Evolutionary conservation across 1,140 invertebrate genomes (phyloP).

Genomic region (Diorhabda carinulata): DNA sequence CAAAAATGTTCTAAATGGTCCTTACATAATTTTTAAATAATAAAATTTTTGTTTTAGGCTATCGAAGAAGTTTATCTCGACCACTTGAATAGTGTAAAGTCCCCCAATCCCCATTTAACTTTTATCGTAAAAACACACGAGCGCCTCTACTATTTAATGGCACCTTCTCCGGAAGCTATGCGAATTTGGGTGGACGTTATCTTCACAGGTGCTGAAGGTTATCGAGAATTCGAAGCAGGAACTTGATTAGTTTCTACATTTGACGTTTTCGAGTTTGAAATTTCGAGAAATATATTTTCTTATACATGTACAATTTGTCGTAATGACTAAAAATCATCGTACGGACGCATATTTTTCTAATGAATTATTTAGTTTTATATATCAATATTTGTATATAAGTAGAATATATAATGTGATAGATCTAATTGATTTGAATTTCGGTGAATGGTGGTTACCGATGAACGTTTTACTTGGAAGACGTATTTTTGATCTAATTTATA

Average conservation of each 20-base stretch:
- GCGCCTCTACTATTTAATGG: slow-evolving; percentile 85
- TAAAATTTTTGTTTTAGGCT: slow-evolving; percentile 58
- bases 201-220: slow-evolving; percentile 84
- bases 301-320: not conserved
- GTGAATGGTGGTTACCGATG: not conserved
- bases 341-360: not conserved
- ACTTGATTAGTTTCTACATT: slow-evolving; percentile 33
- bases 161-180: slow-evolving; percentile 89
- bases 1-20: too few relatives aligned
- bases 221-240: slow-evolving; percentile 65
- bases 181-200: slow-evolving; percentile 97
- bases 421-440: not conserved
- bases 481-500: not conserved
- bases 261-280: not conserved
- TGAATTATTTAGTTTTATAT: not conserved
- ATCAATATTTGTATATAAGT: not conserved
- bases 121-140: slow-evolving; percentile 96
- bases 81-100: slow-evolving; percentile 88
- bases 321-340: not conserved
- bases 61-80: slow-evolving; percentile 97
- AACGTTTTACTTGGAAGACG: not conserved
- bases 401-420: not conserved
- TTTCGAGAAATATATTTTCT: not conserved
- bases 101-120: slow-evolving; percentile 83
- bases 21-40: not conserved